Evolutionary conservation across 2,888 invertebrate genomes (phyloP), one percentile per base, ranked within the genome.

Genomic region (Drosophila macrothrix): DNA sequence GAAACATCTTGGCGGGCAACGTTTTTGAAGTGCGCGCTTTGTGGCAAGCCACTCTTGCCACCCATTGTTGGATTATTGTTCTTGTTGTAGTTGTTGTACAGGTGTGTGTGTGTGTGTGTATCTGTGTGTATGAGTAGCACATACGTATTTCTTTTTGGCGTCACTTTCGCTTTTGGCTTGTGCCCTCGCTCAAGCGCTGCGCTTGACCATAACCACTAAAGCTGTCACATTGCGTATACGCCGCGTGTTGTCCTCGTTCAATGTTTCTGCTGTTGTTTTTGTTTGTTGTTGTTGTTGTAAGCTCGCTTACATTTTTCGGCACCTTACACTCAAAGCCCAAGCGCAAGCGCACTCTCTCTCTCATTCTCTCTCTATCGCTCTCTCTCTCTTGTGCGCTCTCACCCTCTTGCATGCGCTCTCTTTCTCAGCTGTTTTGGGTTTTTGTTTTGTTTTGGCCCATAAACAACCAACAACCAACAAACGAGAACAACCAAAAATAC

Each of bases 121-220:
- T 56, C 29, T 39, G 43, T 25, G n/a, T 29, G 66, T 71, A 56
- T 62, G 69, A 56, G 74, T 75, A 53, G 52, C 66, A 61, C 29
- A 29, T 29, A 58, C 58, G 22, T 16, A 29, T 22, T 10, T 55
- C 55, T 72, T 73, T 82, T 84, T 73, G 82, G 74, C 80, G 79
- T 84, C 84, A 82, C 83, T 81, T 86, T 84, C 82, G 61, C 68
- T 74, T 82, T 81, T 62, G 66, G 70, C 69, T 70, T 63, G 80
- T 84, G 87, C 85, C 88, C 85, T 85, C 78, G 83, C 73, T 83
- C 76, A 85, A 91, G 77, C 84, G 83, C 74, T 83, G 89, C 78
- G 90, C 90, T 91, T 91, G 91, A 91, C 91, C 91, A 90, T 82
- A 90, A 89, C 89, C 86, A 90, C 86, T 90, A 90, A 91, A 88